Base-by-base conservation (phyloP, 2,888 invertebrate species). In the Nineta flava region DNA sequence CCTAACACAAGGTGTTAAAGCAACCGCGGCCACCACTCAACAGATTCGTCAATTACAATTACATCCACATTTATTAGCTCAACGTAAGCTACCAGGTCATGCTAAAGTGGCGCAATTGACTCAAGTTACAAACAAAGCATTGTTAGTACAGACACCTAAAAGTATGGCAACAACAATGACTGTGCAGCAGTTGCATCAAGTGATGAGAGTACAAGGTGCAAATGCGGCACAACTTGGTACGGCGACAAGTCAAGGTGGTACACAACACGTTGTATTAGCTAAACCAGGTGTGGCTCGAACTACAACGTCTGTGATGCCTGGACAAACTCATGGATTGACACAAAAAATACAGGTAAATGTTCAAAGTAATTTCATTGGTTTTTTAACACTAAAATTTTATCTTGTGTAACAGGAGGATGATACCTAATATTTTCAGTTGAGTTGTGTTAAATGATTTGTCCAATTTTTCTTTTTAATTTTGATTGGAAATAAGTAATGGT, bases 141-240 rank as follows among this genome's bases (percentile, higher is more conserved):
- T 87, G 52, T 80, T 87, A 47, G 83, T 87, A 3, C 81, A 81
- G 57, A 75, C 77, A 46, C 76, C 77, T 13, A 78, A 79, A 56
- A 71, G 74, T 2, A 55, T 77, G 34, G 73, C 78, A 0, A 72
- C 76, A 1, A 75, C 79, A 0, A 76, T 83, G 63, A 82, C 81
- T 0, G 77, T 84, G 51, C 83, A 84, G 56, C 84, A 84, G 60
- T 74, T 85, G 42, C 83, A 83, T 53, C 83, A 84, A 60, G 79
- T 83, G 10, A 75, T 83, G 64, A 77, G 81, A 48, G 73, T 49
- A 58, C 65, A 17, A 26, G 45, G 43, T 16, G 50, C 50, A 10
- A 21, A 47, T 38, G 35, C 38, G n/a, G 50, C 52, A 12, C 51
- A 51, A 35, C 16, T 51, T 55, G 56, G 54, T 48, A 54, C 54